These are phyloP conservation scores for Amphiprion ocellaris DNA, from an alignment of 2,113 vertebrate species.

Conservation along the genomic window DNA sequence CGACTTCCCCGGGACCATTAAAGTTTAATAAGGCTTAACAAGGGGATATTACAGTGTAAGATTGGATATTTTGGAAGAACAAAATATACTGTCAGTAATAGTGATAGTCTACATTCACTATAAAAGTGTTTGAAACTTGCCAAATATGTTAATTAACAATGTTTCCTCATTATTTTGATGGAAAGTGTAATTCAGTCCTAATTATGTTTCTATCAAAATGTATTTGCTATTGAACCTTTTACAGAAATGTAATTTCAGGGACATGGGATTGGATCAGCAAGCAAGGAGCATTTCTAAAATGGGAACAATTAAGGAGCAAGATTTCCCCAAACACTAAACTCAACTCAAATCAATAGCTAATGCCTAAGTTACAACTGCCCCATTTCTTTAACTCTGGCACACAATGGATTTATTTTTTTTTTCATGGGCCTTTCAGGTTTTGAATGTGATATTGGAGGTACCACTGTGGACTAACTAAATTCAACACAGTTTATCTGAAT, in stretches of 20 bases:
- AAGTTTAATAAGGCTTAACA: neutral
- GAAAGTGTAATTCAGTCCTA: neutral
- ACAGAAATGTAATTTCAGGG: neutral
- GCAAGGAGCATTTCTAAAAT: slow-evolving; percentile 18
- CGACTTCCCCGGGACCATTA: no score
- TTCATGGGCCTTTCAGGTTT: neutral
- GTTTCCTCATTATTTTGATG: neutral
- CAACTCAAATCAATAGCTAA: slow-evolving; percentile 35
- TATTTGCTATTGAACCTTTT: neutral
- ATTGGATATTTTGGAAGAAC: neutral
- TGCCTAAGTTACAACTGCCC: slow-evolving; percentile 7
- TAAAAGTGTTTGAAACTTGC: no score
- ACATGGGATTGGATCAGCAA: slow-evolving; percentile 9
- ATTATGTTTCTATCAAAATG: neutral
- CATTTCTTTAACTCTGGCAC: slow-evolving; percentile 10
- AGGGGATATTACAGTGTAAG: neutral
- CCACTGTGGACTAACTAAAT: neutral
- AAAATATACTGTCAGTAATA: no score
- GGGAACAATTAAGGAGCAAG: slow-evolving; percentile 17
- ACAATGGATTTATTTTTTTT: neutral
- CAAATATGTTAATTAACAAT: neutral
- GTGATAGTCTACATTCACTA: no score
- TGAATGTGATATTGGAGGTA: slow-evolving; percentile 3
- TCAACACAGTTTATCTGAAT: neutral
- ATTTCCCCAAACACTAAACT: slow-evolving; percentile 37